Evolutionary conservation across 1,140 invertebrate species (phyloP), one percentile per base, ranked within the genome.

Genomic region (Pteromalus puparum): DNA sequence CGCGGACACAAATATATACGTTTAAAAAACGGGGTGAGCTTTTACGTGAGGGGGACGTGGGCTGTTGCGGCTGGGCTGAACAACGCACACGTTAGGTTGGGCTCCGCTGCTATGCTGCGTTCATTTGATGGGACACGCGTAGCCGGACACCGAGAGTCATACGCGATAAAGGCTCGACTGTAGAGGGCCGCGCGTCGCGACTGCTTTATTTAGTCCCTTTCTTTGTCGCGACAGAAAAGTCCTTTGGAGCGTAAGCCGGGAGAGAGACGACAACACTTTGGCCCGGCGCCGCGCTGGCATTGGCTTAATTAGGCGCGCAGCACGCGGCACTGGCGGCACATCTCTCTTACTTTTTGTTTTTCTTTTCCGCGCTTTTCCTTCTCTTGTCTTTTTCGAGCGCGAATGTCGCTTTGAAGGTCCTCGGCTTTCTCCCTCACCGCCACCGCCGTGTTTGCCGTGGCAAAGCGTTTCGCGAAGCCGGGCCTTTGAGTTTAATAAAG

Each of bases 281-380:
- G 67, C 30, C 26, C 24, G 26, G 26, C 26, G 26, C 28, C 26
- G 26, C 34, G 18, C 13, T 30, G 72, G 30, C 72, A 74, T 74
- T 74, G 72, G 34, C 72, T 74, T 74, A 34, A 74, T 74, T 74
- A 74, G 15, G 72, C 34, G 34, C 12, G 26, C 67, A 21, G 72
- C 28, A 2, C 34, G 68, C 26, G 7, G 53, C 24, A 28, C 28
- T 1, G 18, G 68, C 26, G 7, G 53, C 24, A 28, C 67, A 30
- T 30, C 28, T 70, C 28, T 30, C 26, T 70, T 28, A 6, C 15
- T 28, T 13, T 70, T 5, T 70, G 2, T 70, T 70, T 28, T 70
- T 28, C 26, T 28, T 70, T 70, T 28, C 18, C 53, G 18, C 53
- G 0, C 48, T 53, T 7, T 61, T 6, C 2, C 21, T 4, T 15